phyloP scores from a whole-genome alignment of 2,797 vertebrate species.

The Tangara arthus region DNA sequence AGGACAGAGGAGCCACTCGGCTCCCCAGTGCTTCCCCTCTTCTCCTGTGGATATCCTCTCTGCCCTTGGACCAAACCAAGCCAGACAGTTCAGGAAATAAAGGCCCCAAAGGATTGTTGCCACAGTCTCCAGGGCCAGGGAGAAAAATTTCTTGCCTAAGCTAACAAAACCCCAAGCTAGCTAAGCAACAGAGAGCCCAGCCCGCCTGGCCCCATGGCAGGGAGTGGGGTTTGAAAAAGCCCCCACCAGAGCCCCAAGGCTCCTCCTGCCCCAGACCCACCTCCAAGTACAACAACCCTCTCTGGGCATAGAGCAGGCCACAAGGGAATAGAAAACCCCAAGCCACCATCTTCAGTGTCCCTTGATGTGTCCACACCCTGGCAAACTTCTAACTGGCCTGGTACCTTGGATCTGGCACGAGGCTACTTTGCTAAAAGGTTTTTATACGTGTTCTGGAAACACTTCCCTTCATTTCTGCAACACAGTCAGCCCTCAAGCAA shows the following conservation, averaged over 20 bases:
- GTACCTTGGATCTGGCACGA: neutral
- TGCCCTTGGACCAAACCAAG: neutral
- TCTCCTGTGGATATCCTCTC: fast-evolving
- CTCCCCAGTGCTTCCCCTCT: fast-evolving
- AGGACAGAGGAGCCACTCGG: fast-evolving
- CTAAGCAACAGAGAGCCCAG: neutral
- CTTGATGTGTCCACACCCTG: too few relatives aligned
- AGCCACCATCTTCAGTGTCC: too few relatives aligned
- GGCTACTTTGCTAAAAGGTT: neutral
- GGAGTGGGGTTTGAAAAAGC: neutral
- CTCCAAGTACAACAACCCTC: neutral
- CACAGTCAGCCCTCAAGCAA: neutral
- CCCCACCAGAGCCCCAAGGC: neutral
- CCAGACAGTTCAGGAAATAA: too few relatives aligned
- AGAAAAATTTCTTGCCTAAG: neutral
- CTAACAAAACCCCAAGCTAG: too few relatives aligned
- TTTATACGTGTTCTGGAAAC: fast-evolving
- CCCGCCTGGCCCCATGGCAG: fast-evolving
- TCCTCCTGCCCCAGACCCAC: fast-evolving
- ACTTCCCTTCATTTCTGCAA: neutral
- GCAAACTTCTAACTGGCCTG: neutral
- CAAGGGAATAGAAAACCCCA: neutral
- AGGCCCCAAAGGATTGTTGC: neutral
- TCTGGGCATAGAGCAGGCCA: neutral
- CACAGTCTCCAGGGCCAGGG: neutral